Evolutionary conservation across 2,113 vertebrate species (phyloP).

Genomic region (Lophius piscatorius): DNA sequence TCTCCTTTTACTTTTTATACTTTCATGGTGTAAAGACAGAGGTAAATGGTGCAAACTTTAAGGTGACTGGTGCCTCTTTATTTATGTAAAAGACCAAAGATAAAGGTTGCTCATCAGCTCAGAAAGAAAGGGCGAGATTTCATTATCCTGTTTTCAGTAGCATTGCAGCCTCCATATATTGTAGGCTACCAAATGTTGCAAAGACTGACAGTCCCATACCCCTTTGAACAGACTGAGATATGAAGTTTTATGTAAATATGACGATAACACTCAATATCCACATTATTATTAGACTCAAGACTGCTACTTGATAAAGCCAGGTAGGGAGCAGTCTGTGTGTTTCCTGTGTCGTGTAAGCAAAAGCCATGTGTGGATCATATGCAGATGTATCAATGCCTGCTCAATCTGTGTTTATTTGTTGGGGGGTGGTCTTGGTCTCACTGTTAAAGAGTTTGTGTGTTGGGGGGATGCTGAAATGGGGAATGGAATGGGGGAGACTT

Average conservation of each 20-base stretch:
- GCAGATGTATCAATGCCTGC: constrained; percentile 47
- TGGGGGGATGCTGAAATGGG: constrained; percentile 42
- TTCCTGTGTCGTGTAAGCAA: constrained; percentile 31
- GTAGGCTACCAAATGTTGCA: constrained; percentile 41
- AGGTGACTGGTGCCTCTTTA: constrained; percentile 80
- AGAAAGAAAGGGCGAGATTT: constrained; percentile 63
- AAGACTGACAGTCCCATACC: constrained; percentile 29
- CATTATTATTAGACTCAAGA: constrained; percentile 3
- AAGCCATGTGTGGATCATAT: constrained; percentile 46
- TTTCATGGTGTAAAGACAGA: constrained; percentile 62
- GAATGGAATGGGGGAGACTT: constrained; percentile 66
- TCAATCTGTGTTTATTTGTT: constrained; percentile 71
- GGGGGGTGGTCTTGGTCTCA: constrained; percentile 60
- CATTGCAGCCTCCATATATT: constrained; percentile 30
- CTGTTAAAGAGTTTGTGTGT: constrained; percentile 43
- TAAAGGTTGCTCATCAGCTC: constrained; percentile 61
- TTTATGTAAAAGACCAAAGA: constrained; percentile 62
- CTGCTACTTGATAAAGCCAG: neutral
- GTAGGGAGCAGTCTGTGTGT: constrained; percentile 1
- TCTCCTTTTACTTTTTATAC: constrained; percentile 64
- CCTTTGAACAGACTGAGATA: neutral
- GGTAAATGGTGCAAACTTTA: constrained; percentile 71
- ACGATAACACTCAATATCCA: too few relatives aligned
- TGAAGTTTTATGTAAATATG: constrained; percentile 7
- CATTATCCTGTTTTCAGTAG: constrained; percentile 47